These are phyloP conservation scores for Nothura maculosa DNA, from an alignment of 2,797 vertebrate species.

Conservation along the genomic window DNA sequence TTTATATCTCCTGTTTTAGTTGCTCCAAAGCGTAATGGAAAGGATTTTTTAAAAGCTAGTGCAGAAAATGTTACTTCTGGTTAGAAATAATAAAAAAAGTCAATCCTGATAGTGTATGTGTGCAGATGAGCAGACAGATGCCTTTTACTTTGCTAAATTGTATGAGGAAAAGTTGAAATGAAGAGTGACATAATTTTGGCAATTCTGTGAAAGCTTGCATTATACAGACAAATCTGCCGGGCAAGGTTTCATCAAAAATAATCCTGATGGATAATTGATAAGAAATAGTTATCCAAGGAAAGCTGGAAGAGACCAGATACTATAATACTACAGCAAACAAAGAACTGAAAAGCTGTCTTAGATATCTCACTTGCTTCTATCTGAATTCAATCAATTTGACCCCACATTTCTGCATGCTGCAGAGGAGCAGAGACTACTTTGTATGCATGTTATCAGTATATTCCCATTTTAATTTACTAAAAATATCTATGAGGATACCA, in stretches of 20 bases:
- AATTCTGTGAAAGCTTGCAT: constrained; percentile 2
- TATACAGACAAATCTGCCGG: neutral
- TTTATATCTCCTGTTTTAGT: neutral
- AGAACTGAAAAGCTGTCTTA: neutral
- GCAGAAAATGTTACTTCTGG: neutral
- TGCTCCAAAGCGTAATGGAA: neutral
- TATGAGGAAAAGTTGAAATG: neutral
- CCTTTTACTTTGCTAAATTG: neutral
- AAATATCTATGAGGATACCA: neutral
- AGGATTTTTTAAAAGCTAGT: neutral
- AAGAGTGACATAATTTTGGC: constrained; percentile 21
- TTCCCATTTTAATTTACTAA: neutral
- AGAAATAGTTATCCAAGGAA: constrained; percentile 30
- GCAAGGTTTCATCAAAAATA: constrained; percentile 12
- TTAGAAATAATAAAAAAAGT: neutral
- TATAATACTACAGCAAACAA: neutral
- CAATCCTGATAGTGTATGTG: neutral
- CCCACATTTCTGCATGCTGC: neutral
- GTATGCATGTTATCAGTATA: neutral
- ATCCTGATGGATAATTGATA: neutral
- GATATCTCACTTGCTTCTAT: neutral
- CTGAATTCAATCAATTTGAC: neutral
- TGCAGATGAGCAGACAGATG: constrained; percentile 9
- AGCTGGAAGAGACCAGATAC: neutral
- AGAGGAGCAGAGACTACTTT: neutral